Evolutionary conservation across 2,797 vertebrate species (phyloP).

Genomic region (Melanotaenia nigrans): DNA sequence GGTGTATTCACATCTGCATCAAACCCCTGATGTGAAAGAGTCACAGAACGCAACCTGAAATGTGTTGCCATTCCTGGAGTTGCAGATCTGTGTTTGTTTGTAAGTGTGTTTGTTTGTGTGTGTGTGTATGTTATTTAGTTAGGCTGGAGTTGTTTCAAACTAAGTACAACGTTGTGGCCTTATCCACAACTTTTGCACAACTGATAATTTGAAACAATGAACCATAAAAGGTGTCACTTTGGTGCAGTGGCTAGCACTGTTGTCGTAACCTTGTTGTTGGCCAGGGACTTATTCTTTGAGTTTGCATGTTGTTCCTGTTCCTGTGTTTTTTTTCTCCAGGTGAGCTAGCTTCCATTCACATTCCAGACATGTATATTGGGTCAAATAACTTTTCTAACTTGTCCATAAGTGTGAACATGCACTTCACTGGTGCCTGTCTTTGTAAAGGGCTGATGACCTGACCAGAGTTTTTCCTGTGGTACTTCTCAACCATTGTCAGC

Average conservation of each 20-base stretch:
- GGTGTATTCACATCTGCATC: conserved; percentile 45
- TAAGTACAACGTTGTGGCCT: background rate
- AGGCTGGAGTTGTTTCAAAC: background rate
- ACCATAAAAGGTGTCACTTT: background rate
- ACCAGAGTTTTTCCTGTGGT: background rate
- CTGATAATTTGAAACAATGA: background rate
- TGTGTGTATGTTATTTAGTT: background rate
- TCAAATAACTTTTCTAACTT: too few relatives aligned
- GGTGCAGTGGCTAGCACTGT: background rate
- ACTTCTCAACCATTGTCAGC: background rate
- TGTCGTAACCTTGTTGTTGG: background rate
- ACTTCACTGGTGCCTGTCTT: too few relatives aligned
- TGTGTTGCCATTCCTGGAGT: conserved; percentile 44
- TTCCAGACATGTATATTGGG: background rate
- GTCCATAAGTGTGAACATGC: too few relatives aligned
- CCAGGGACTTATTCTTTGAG: background rate
- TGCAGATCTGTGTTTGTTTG: conserved; percentile 20
- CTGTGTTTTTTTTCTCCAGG: background rate
- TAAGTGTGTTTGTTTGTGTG: background rate
- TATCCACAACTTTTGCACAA: background rate
- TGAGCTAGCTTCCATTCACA: background rate
- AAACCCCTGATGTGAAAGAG: conserved; percentile 41
- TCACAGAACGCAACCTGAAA: conserved; percentile 19
- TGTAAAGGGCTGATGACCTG: background rate
- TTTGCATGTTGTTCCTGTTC: background rate